Evolutionary conservation across 2,888 invertebrate species (phyloP).

Genomic region (Stenodera caucasica): DNA sequence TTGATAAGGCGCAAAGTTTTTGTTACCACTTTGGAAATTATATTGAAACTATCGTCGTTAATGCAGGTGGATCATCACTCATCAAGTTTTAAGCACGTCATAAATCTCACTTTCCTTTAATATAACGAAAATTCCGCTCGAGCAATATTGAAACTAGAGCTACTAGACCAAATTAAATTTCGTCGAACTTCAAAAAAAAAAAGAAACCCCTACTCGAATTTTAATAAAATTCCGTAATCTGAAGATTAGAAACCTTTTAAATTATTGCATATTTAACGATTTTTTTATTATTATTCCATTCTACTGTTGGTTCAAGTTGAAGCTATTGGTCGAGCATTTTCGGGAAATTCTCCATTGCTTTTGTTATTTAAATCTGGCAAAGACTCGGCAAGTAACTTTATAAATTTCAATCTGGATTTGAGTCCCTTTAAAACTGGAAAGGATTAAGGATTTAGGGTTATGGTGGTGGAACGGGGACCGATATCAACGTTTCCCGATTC

Average conservation of each 20-base stretch:
- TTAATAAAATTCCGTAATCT: neutral
- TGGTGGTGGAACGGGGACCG: neutral
- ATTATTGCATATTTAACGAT: neutral
- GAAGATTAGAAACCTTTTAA: neutral
- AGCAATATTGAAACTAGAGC: neutral
- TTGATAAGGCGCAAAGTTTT: neutral
- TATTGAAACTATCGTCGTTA: neutral
- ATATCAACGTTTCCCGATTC: too few relatives aligned
- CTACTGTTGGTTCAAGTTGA: neutral
- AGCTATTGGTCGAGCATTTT: neutral
- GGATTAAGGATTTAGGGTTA: neutral
- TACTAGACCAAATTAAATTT: neutral
- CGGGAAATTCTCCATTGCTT: neutral
- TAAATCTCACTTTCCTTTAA: neutral
- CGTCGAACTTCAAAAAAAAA: too few relatives aligned
- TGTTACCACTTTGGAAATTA: neutral
- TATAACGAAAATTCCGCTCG: neutral
- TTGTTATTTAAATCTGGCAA: constrained; percentile 4
- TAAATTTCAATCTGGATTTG: neutral
- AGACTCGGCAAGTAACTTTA: constrained; percentile 2
- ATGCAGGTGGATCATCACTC: neutral
- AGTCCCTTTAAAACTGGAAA: neutral
- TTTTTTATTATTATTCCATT: neutral
- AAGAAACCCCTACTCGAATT: too few relatives aligned
- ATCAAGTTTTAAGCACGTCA: neutral